Evolutionary conservation across 2,797 vertebrate genomes (phyloP), one percentile per base, ranked within the genome.

Genomic region (Ateles fusciceps): DNA sequence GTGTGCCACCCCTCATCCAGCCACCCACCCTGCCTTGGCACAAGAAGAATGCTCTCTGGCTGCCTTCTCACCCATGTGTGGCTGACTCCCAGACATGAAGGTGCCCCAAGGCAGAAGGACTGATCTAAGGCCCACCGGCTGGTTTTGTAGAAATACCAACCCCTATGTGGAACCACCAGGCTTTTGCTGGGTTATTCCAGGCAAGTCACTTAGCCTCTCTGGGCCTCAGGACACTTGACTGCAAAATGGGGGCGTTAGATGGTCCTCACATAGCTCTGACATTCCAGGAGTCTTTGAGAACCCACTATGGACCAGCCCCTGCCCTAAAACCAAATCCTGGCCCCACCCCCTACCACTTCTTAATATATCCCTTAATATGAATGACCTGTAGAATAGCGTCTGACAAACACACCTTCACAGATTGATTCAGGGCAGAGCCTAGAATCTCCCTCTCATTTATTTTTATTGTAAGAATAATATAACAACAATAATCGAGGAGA

Each of bases 401-500:
- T 48, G 61, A 44, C 11, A 88, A 59, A 50, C 17, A 72, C 19
- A 33, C 4, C 4, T 19, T 52, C 57, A 88, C 17, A 55, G 86
- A 61, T 7, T 59, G 89, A 80, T 55, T 92, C 30, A 11, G 28
- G n/a, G 11, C 8, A 13, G 68, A 76, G 81, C 7, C 59, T 89
- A 33, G 30, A 92, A 10, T 68, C 42, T 71, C 24, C n/a, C 5
- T 87, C 61, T 81, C 30, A 68, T 52, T 94, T 59, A 64, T 39
- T 81, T 96, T 50, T 89, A 95, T 71, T 81, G 72, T 72, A 86
- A 90, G 95, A 96, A 93, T 71, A 80, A 75, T n/a, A 79, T 9
- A 92, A 57, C 21, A 79, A 78, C 10, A 83, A 68, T 78, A 85
- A 81, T 89, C n/a, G 85, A 93, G 50, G 75, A 85, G 52, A 52